Base-by-base conservation (phyloP, 2,113 vertebrate genomes). In the Aegotheles bennettii region DNA sequence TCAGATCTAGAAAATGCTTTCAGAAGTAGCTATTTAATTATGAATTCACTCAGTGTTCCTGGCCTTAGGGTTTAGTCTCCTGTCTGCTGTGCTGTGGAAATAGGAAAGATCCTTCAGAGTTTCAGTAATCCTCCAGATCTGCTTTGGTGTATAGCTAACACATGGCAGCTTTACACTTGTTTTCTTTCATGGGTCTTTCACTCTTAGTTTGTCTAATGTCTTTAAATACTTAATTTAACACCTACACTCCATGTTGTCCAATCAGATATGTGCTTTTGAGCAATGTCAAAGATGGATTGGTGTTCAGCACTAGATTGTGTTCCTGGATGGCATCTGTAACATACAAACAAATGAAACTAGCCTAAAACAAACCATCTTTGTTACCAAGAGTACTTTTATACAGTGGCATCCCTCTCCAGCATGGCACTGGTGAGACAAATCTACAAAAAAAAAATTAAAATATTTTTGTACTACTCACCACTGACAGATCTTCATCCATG, bases 91-190 rank as follows among this genome's bases (percentile, higher is more conserved):
- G 17, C 38, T 60, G 12, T 24, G 56, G 56, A 63, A 56, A 21
- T 12, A 63, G 28, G 23, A 51, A 54, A 33, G 40, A 42, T 29
- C 25, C 17, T 35, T 59, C n/a, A 53, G n/a, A 28, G 43, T 19
- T 71, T 68, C 50, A 11, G 33, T 74, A n/a, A 43, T 38, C 28
- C 13, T 63, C 28, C 42, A 48, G 33, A 26, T 68, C 26, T 50
- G 23, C 6, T 79, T 67, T 31, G 24, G 19, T 57, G 20, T 28
- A n/a, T 4, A 63, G 11, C 42, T n/a, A n/a, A 61, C 12, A 54
- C 13, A 33, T 0, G 0, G 3, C 1, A 1, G 16, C 50, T 28
- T 35, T 50, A 63, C 9, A 11, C 56, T 10, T 70, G 36, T 31
- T 1, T 43, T 48, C 36, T 76, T 70, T 59, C 28, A 45, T 13